A percentile compares a stretch with the other conserved stretches of the same genome.
These are phyloP conservation scores for Pyrocoelia pectoralis DNA, from an alignment of 2,888 invertebrate species.

Conservation along the genomic window DNA sequence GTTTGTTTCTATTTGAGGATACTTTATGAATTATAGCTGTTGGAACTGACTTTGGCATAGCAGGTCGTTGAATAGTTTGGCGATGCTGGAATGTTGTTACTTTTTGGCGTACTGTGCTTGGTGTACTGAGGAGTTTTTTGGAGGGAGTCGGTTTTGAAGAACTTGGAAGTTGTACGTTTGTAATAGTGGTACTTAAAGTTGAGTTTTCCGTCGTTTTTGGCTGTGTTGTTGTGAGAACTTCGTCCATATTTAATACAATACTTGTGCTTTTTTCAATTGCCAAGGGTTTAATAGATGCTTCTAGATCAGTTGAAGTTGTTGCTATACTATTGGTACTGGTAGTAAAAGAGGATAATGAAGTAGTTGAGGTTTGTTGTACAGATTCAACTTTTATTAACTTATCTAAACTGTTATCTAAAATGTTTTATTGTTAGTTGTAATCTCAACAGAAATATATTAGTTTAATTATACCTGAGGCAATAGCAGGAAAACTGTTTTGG, in stretches of 20 bases:
- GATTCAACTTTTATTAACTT: neutral
- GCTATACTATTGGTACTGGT: conserved; percentile 2
- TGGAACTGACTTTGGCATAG: conserved; percentile 14
- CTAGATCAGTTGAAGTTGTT: conserved; percentile 17
- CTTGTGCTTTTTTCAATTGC: conserved; percentile 16
- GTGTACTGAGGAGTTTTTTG: conserved; percentile 33
- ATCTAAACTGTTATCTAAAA: neutral
- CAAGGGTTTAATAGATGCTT: conserved; percentile 10
- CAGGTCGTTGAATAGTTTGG: conserved; percentile 37
- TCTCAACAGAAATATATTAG: too few relatives aligned
- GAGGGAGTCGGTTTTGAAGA: conserved; percentile 23
- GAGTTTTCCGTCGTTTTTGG: conserved; percentile 52
- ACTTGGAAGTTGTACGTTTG: conserved; percentile 45
- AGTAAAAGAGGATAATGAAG: neutral
- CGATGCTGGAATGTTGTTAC: conserved; percentile 10
- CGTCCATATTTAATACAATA: neutral
- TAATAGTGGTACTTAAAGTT: conserved; percentile 55
- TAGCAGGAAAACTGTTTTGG: neutral
- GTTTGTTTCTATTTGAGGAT: conserved; percentile 10
- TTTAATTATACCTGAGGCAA: neutral
- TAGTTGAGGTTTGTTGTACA: neutral
- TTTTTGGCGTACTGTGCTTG: conserved; percentile 53
- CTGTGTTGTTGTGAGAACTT: neutral
- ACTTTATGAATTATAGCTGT: conserved; percentile 30
- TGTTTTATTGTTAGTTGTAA: neutral